These are phyloP conservation scores for Macrocentrus cingulum DNA, from an alignment of 1,140 invertebrate species.

Conservation along the genomic window DNA sequence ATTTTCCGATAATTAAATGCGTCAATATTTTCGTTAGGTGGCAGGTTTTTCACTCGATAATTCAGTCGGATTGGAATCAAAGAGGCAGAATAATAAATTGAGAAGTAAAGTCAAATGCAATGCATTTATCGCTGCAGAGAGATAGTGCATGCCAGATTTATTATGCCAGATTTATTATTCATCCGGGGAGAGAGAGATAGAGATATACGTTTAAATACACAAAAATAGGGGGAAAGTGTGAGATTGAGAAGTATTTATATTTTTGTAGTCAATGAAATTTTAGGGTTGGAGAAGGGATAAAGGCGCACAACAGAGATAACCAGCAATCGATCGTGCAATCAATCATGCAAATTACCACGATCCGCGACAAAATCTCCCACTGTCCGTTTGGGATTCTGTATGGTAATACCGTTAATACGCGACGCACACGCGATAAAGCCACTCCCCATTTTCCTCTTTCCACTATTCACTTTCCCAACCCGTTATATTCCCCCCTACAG, in stretches of 20 bases:
- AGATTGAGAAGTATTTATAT: conserved; percentile 8
- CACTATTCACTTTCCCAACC: too few relatives aligned
- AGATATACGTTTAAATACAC: neutral
- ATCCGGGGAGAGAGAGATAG: conserved; percentile 1
- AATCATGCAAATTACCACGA: conserved; percentile 53
- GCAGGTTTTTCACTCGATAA: neutral
- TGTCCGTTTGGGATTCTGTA: conserved; percentile 48
- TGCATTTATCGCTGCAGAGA: neutral
- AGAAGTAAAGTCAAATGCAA: conserved; percentile 14
- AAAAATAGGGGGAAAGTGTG: neutral
- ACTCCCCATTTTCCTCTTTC: conserved; percentile 27
- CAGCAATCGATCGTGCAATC: conserved; percentile 40
- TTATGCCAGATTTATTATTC: conserved; percentile 21
- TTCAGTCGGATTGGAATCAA: neutral
- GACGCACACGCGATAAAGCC: conserved; percentile 34
- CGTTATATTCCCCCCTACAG: too few relatives aligned
- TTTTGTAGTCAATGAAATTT: conserved; percentile 21
- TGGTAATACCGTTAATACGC: conserved; percentile 50
- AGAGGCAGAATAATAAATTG: neutral
- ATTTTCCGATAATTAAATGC: too few relatives aligned
- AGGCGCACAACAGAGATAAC: conserved; percentile 11
- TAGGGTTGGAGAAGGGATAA: neutral
- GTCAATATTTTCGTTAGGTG: too few relatives aligned
- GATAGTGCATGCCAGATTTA: conserved; percentile 15
- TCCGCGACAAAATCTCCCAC: conserved; percentile 47